phyloP scores from a whole-genome alignment of 2,888 invertebrate genomes.

The Drosophila multiciliata region DNA sequence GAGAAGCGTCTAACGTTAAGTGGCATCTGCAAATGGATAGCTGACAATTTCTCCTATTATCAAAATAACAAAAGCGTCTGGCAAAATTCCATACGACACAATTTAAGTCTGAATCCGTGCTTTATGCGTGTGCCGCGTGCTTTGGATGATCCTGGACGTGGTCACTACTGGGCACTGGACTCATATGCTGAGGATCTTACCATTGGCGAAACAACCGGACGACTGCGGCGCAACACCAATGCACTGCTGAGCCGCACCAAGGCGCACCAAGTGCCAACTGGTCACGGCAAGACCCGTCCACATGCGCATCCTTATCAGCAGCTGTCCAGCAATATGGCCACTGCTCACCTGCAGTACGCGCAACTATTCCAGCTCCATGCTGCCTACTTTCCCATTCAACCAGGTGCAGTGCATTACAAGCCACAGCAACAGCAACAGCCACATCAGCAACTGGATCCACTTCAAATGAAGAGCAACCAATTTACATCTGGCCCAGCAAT shows the following conservation, averaged over 20 bases:
- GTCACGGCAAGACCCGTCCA: slow-evolving; percentile 25
- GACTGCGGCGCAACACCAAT: slow-evolving; percentile 88
- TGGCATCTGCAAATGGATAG: slow-evolving; percentile 90
- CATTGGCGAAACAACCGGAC: slow-evolving; percentile 98
- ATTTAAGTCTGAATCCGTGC: slow-evolving; percentile 92
- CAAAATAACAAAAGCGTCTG: neutral
- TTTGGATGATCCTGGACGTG: slow-evolving; percentile 87
- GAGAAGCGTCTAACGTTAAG: slow-evolving; percentile 96
- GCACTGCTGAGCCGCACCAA: slow-evolving; percentile 28
- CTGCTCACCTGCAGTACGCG: neutral
- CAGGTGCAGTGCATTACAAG: slow-evolving; percentile 42
- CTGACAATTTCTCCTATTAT: slow-evolving; percentile 89
- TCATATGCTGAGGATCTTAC: slow-evolving; percentile 97
- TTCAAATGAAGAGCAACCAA: neutral
- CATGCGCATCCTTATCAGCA: slow-evolving; percentile 71
- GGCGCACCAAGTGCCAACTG: slow-evolving; percentile 11
- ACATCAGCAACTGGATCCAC: neutral
- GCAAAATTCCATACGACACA: slow-evolving; percentile 92
- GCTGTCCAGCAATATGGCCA: slow-evolving; percentile 26
- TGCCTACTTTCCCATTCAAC: slow-evolving; percentile 74
- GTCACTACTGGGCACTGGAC: slow-evolving; percentile 99
- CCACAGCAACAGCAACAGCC: slow-evolving; percentile 1
- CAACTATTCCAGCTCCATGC: slow-evolving; percentile 61
- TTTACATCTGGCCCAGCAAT: neutral
- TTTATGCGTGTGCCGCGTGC: slow-evolving; percentile 98